Base-by-base conservation (phyloP, 2,888 invertebrate species). In the Erynnis tages region DNA sequence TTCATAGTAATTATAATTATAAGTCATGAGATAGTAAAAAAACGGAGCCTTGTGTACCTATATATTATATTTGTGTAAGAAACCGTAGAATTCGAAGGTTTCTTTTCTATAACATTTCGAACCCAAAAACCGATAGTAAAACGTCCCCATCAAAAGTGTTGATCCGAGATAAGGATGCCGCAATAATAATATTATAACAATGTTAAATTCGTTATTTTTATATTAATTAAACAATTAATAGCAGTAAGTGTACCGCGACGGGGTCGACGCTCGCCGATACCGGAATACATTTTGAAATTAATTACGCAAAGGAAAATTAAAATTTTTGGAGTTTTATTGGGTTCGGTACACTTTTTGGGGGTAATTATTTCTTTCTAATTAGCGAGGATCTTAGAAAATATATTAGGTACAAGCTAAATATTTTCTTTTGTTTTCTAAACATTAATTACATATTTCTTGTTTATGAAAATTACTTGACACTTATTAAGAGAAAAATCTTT, bases 181-280 rank as follows among this genome's bases (percentile, higher is more conserved):
- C 16, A 34, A 34, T 32, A 14, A n/a, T n/a, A 32, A 32, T 16
- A 43, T 54, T 56, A 59, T 58, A 59, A 56, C 55, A 37, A 50
- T 44, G 40, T 44, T 56, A 54, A 54, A 56, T 58, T 55, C 58
- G 55, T 60, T 60, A 55, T 62, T 59, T 61, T 61, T 60, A 60
- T 61, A 60, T 52, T 59, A 57, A 79, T 82, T 62, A 60, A 82
- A 82, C 83, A 84, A 84, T 86, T 84, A 84, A 83, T 79, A 73
- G 73, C 8, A 69, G 62, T 72, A 81, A 86, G 81, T 85, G 84
- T 83, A 85, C 84, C 77, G 76, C 74, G 82, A 72, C 84, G 70
- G 72, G 83, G 76, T 81, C 76, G 73, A 77, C 71, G 82, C 61
- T 73, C 56, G 19, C 55, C 55, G 62, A 58, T 59, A 62, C 47